A percentile compares a stretch with the other conserved stretches of the same genome.
phyloP scores from a whole-genome alignment of 1,140 invertebrate species.

The Chrysoperla carnea region DNA sequence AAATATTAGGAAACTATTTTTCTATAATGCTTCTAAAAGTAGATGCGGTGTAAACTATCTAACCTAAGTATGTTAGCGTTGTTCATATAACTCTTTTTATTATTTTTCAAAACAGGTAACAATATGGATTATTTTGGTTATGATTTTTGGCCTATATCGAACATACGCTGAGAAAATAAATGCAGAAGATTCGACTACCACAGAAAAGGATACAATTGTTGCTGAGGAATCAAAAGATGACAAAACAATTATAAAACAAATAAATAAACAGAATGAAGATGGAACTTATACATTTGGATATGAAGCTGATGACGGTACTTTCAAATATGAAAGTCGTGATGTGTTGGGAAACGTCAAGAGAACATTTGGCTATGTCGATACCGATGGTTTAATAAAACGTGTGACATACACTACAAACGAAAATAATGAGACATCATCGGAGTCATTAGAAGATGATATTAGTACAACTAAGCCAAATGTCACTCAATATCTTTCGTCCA shows the following conservation, averaged over 20 bases:
- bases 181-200: neutral
- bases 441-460: constrained; percentile 27
- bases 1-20: no score
- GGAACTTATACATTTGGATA: constrained; percentile 73
- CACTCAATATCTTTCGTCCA: constrained; percentile 19
- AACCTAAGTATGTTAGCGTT: no score
- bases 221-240: constrained; percentile 27
- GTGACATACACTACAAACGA: constrained; percentile 52
- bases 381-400: constrained; percentile 59
- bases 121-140: no score
- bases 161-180: no score
- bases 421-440: constrained; percentile 29
- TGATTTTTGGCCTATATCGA: no score
- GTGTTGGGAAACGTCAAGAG: constrained; percentile 68
- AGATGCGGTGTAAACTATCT: no score
- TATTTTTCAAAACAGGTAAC: no score
- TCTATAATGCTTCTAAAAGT: no score
- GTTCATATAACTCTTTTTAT: no score
- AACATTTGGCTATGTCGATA: constrained; percentile 70
- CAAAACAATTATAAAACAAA: constrained; percentile 42
- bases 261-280: constrained; percentile 64
- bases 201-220: neutral
- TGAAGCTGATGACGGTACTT: constrained; percentile 66
- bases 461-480: constrained; percentile 25
- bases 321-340: constrained; percentile 69